A percentile compares a stretch with the other conserved stretches of the same genome.
Conservation (phyloP, 2,113 vertebrate species). For the Axis porcinus region DNA sequence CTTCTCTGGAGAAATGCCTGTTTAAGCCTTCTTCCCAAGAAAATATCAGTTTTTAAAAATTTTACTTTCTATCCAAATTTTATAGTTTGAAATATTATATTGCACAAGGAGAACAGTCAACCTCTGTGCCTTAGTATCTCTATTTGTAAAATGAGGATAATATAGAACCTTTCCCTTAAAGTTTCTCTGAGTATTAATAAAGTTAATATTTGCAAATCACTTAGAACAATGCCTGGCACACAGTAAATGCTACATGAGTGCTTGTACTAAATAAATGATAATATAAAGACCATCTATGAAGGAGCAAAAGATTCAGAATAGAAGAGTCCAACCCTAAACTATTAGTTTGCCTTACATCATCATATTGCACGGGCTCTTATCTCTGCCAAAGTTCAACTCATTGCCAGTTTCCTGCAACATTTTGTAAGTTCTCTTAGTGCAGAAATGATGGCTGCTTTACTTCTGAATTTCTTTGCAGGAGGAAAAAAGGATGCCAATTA, state of each 20-base stretch:
- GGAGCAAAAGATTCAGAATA: background rate
- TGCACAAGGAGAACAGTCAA: background rate
- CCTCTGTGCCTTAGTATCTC: background rate
- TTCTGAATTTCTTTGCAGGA: conserved; percentile 1
- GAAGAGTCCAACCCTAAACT: background rate
- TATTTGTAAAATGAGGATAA: background rate
- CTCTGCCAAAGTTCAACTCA: background rate
- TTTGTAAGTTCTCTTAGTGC: background rate
- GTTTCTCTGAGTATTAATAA: background rate
- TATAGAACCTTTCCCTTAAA: background rate
- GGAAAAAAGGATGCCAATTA: background rate
- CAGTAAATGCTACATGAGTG: background rate
- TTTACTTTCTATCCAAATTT: background rate
- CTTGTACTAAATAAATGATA: background rate
- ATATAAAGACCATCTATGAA: background rate
- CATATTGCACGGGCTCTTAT: background rate
- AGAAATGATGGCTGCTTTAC: conserved; percentile 12
- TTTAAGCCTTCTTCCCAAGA: background rate
- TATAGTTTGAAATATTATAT: background rate
- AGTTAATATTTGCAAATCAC: background rate
- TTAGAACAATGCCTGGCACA: background rate
- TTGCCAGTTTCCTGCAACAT: background rate
- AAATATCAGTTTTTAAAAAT: background rate
- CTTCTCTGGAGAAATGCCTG: background rate
- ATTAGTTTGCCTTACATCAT: background rate